Conservation (phyloP, 2,797 vertebrate species). For the Parauchenoglanis ngamensis region DNA sequence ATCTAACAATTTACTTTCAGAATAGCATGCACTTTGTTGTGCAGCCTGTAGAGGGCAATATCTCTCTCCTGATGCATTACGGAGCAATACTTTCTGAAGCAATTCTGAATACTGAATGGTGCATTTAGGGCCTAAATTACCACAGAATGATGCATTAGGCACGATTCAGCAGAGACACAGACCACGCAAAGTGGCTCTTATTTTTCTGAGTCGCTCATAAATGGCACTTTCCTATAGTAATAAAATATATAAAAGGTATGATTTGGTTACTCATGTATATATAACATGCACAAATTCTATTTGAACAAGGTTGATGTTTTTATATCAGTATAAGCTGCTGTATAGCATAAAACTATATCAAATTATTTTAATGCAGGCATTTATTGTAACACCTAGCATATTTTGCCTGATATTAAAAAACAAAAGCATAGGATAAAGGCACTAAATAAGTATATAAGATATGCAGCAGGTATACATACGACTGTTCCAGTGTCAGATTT, state of each 20-base stretch:
- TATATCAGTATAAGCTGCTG: neutral
- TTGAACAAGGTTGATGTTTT: neutral
- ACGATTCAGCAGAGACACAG: slow-evolving; percentile 45
- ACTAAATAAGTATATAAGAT: neutral
- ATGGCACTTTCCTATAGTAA: slow-evolving; percentile 10
- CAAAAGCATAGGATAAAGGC: neutral
- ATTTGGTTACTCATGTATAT: slow-evolving; percentile 8
- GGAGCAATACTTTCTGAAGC: slow-evolving; percentile 1
- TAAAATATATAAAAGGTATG: slow-evolving; percentile 21
- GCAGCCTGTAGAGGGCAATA: slow-evolving; percentile 53
- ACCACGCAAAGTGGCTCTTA: slow-evolving; percentile 8
- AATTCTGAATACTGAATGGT: slow-evolving; percentile 26
- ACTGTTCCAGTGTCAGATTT: neutral
- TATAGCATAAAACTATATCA: slow-evolving; percentile 3
- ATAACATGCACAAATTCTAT: neutral
- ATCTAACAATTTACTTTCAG: neutral
- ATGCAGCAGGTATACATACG: neutral
- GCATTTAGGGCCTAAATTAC: slow-evolving; percentile 48
- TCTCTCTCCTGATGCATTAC: slow-evolving; percentile 16
- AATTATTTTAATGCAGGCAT: neutral
- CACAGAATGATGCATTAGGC: slow-evolving; percentile 51
- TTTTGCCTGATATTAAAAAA: neutral
- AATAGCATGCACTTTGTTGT: neutral
- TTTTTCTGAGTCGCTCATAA: slow-evolving; percentile 5
- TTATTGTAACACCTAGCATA: neutral